Base-by-base conservation (phyloP, 2,113 vertebrate species). In the Seriola dumerili region DNA sequence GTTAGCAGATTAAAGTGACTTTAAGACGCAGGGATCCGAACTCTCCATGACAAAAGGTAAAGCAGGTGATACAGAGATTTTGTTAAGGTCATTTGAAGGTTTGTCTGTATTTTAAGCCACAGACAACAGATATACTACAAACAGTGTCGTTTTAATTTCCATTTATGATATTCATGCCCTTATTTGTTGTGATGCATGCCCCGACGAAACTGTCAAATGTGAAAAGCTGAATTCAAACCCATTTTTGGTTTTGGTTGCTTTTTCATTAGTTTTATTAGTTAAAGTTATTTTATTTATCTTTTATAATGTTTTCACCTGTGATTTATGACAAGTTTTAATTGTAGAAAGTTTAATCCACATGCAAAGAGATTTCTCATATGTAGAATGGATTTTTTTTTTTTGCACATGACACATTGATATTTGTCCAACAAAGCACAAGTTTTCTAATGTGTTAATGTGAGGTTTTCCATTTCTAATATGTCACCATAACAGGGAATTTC, bases 1-100 rank as follows among this genome's bases (percentile, higher is more conserved):
- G 93, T 93, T 91, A 93, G 92, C 83, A 93, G 88, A 94, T 93
- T 93, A 93, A 93, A 91, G 83, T 75, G 76, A 77, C 73, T 92
- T 86, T 77, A 86, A 92, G 91, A 87, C 67, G 44, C 85, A 90
- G 80, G 55, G 57, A 65, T 65, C 61, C 34, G 17, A 84, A 84
- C 65, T 86, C 78, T 88, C 84, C 71, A 71, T 82, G 70, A 85
- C 85, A 82, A 65, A 29, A 72, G 83, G 66, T 38, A 16, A 71
- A 64, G 54, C 25, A 40, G 86, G 52, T 73, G 82, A 83, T 10
- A 59, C 68, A 75, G 50, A 85, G 59, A 83, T 85, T 87, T 89
- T 58, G 11, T 52, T 46, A 46, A 76, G 73, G 75, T 87, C 79
- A 57, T 65, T 72, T 75, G 70, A 81, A 86, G 78, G 67, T 19